These are phyloP conservation scores for Epizoanthus rinbou DNA, from an alignment of 92 coral and sea anemone genomes.

Conservation along the genomic window DNA sequence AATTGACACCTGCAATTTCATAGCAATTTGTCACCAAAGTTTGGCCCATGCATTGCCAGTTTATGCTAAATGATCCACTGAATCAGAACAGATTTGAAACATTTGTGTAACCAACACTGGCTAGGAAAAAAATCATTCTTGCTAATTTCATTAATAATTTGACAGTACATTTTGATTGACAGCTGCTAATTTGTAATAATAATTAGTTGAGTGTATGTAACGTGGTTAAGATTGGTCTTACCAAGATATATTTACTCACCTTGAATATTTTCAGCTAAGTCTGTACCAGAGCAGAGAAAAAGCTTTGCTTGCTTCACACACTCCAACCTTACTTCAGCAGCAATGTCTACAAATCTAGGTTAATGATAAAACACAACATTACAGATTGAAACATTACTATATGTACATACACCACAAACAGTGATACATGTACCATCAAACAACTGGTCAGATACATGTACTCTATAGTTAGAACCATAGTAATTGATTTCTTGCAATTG, in stretches of 20 bases:
- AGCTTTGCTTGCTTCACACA: constrained; percentile 78
- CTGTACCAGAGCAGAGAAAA: constrained; percentile 73
- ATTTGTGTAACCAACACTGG: too few relatives aligned
- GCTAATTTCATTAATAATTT: neutral
- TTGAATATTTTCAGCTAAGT: constrained; percentile 66
- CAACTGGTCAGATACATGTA: neutral
- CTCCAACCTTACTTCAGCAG: constrained; percentile 82
- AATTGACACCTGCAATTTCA: too few relatives aligned
- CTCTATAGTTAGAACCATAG: neutral
- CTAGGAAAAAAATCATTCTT: too few relatives aligned
- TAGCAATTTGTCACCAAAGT: too few relatives aligned
- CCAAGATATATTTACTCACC: constrained; percentile 51
- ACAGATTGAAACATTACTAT: too few relatives aligned
- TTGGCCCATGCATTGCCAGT: too few relatives aligned
- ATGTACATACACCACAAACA: neutral
- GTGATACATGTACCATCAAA: neutral
- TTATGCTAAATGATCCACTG: too few relatives aligned
- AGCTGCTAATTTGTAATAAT: neutral
- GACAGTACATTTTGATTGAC: neutral
- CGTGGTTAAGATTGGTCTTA: neutral
- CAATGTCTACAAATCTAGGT: constrained; percentile 84
- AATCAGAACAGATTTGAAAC: too few relatives aligned
- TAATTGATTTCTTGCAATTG: too few relatives aligned
- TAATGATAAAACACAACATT: neutral
- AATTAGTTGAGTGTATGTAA: neutral